These are phyloP conservation scores for Lamproptera curius DNA, from an alignment of 2,888 invertebrate species.

Conservation along the genomic window DNA sequence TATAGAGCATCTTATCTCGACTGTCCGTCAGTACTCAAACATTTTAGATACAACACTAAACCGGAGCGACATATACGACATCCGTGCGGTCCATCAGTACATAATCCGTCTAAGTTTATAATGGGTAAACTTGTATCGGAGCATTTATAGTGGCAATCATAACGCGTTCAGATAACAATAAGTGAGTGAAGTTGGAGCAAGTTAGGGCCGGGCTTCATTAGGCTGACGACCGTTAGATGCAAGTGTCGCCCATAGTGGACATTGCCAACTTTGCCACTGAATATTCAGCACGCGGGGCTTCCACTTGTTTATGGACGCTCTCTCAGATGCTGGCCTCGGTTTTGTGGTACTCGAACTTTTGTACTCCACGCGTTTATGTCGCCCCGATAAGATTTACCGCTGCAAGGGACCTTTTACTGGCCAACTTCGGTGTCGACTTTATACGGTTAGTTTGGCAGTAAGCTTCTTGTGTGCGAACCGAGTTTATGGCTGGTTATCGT, in stretches of 20 bases:
- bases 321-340: slow-evolving; percentile 49
- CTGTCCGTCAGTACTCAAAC: no score
- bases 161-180: slow-evolving; percentile 64
- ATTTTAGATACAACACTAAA: background rate
- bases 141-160: slow-evolving; percentile 68
- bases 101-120: slow-evolving; percentile 47
- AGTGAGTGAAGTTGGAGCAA: slow-evolving; percentile 61
- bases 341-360: slow-evolving; percentile 63
- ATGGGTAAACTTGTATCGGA: slow-evolving; percentile 55
- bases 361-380: slow-evolving; percentile 53
- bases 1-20: no score
- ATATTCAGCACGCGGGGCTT: slow-evolving; percentile 58
- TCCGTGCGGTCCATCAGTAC: slow-evolving; percentile 23
- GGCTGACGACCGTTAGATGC: slow-evolving; percentile 67
- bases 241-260: slow-evolving; percentile 59
- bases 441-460: slow-evolving; percentile 22
- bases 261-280: slow-evolving; percentile 70
- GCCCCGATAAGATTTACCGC: slow-evolving; percentile 56
- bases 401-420: slow-evolving; percentile 29
- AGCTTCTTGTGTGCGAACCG: slow-evolving; percentile 2
- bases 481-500: no score
- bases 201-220: slow-evolving; percentile 65
- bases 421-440: slow-evolving; percentile 27
- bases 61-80: background rate
- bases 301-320: slow-evolving; percentile 62